Evolutionary conservation across 2,888 invertebrate species (phyloP).

Genomic region (Meloe dianella): DNA sequence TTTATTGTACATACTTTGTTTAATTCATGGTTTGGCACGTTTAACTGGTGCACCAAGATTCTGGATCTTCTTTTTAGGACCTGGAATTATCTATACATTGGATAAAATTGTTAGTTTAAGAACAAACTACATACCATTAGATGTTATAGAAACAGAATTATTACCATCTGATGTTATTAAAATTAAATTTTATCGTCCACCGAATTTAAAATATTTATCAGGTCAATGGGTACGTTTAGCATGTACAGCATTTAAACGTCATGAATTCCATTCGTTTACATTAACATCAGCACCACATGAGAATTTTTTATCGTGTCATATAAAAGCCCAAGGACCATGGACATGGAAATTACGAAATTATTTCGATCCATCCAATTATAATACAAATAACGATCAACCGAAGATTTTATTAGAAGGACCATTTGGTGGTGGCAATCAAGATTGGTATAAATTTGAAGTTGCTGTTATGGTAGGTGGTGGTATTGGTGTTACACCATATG

Average conservation of each 20-base stretch:
- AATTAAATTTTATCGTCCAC: slow-evolving; percentile 93
- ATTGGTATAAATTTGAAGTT: slow-evolving; percentile 98
- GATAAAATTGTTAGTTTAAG: slow-evolving; percentile 92
- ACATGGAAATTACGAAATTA: slow-evolving; percentile 96
- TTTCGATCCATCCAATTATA: slow-evolving; percentile 91
- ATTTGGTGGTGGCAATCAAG: slow-evolving; percentile 96
- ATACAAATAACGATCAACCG: slow-evolving; percentile 83
- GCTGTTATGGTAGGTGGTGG: slow-evolving; percentile 98
- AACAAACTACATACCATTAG: slow-evolving; percentile 89
- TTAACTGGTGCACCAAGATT: slow-evolving; percentile 91
- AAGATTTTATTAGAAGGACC: slow-evolving; percentile 93
- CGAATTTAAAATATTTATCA: slow-evolving; percentile 90
- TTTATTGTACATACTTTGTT: slow-evolving; percentile 80
- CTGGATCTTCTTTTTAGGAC: slow-evolving; percentile 93
- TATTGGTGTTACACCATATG: slow-evolving; percentile 97
- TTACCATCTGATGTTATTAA: slow-evolving; percentile 93
- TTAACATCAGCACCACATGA: slow-evolving; percentile 96
- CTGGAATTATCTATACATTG: slow-evolving; percentile 85
- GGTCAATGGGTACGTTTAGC: slow-evolving; percentile 95
- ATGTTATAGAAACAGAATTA: slow-evolving; percentile 91
- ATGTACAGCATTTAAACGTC: slow-evolving; percentile 86
- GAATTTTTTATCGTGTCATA: slow-evolving; percentile 92
- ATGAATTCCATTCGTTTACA: slow-evolving; percentile 95
- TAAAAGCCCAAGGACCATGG: slow-evolving; percentile 92
- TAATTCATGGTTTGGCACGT: slow-evolving; percentile 90